Conservation (phyloP, 2,888 invertebrate genomes). For the Autographa gamma region DNA sequence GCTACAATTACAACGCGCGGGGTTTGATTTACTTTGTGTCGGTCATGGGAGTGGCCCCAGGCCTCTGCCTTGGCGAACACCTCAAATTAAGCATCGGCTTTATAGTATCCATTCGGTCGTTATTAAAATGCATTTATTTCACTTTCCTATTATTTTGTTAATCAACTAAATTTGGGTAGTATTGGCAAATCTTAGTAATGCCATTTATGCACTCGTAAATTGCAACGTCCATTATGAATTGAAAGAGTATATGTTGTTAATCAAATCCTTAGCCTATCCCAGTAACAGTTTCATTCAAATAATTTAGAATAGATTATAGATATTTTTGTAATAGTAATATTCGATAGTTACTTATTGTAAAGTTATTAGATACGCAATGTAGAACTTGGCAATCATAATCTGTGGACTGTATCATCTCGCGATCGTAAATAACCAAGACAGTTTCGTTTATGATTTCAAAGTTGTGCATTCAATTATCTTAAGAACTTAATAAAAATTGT, state of each 20-base stretch:
- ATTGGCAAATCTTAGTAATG: constrained; percentile 72
- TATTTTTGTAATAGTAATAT: constrained; percentile 88
- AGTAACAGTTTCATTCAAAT: constrained; percentile 82
- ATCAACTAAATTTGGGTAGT: constrained; percentile 74
- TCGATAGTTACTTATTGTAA: constrained; percentile 78
- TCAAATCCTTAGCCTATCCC: constrained; percentile 87
- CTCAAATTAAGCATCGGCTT: constrained; percentile 39
- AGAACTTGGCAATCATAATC: constrained; percentile 66
- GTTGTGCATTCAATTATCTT: constrained; percentile 65
- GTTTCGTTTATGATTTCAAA: constrained; percentile 61
- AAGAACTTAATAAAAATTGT: constrained; percentile 76
- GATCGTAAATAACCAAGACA: constrained; percentile 34
- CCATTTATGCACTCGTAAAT: constrained; percentile 70
- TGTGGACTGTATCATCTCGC: constrained; percentile 38
- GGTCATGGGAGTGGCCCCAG: constrained; percentile 13
- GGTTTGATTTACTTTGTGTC: constrained; percentile 36
- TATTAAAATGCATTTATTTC: constrained; percentile 77
- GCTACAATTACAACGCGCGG: constrained; percentile 13
- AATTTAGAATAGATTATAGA: constrained; percentile 87
- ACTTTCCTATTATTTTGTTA: constrained; percentile 68
- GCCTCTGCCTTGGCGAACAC: constrained; percentile 22
- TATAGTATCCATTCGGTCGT: constrained; percentile 46
- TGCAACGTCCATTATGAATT: constrained; percentile 74
- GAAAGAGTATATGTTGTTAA: constrained; percentile 86
- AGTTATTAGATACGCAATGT: constrained; percentile 69